Percentiles rank a stretch among this genome's conserved stretches.
phyloP scores from a whole-genome alignment of 2,797 vertebrate genomes.

The Oryzias dopingdopingensis region DNA sequence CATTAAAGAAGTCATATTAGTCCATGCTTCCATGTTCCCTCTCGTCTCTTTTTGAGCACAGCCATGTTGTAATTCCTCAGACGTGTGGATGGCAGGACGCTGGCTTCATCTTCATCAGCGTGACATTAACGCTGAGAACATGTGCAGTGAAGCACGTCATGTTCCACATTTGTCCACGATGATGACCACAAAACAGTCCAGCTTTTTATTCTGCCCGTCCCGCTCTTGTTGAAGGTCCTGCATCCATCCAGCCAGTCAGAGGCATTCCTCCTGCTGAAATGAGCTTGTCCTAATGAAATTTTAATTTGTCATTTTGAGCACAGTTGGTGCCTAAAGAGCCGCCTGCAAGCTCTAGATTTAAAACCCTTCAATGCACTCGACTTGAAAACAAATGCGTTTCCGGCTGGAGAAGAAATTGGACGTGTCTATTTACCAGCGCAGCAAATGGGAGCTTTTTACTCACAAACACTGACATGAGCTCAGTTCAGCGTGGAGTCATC shows the following conservation, averaged over 20 bases:
- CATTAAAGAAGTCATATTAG: too few relatives aligned
- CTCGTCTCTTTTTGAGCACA: neutral
- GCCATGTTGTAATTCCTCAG: neutral
- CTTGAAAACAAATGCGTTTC: conserved; percentile 57
- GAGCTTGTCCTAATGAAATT: conserved; percentile 58
- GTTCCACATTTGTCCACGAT: neutral
- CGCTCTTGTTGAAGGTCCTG: conserved; percentile 42
- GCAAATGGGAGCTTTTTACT: conserved; percentile 49
- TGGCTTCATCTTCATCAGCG: neutral
- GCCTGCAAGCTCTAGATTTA: conserved; percentile 49
- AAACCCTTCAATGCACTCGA: conserved; percentile 55
- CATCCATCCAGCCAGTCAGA: conserved; percentile 55
- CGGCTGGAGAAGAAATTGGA: conserved; percentile 41
- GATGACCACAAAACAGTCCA: conserved; percentile 2
- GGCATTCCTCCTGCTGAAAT: conserved; percentile 51
- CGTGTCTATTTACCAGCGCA: conserved; percentile 42
- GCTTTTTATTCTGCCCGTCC: conserved; percentile 18
- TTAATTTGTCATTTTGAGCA: conserved; percentile 64
- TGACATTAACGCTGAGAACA: neutral
- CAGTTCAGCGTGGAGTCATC: conserved; percentile 13
- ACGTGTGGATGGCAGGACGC: neutral
- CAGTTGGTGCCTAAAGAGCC: conserved; percentile 44
- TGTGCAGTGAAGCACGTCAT: conserved; percentile 3
- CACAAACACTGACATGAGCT: conserved; percentile 10
- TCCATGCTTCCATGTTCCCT: too few relatives aligned